phyloP scores from a whole-genome alignment of 2,113 vertebrate species.

The Tamias sibiricus region DNA sequence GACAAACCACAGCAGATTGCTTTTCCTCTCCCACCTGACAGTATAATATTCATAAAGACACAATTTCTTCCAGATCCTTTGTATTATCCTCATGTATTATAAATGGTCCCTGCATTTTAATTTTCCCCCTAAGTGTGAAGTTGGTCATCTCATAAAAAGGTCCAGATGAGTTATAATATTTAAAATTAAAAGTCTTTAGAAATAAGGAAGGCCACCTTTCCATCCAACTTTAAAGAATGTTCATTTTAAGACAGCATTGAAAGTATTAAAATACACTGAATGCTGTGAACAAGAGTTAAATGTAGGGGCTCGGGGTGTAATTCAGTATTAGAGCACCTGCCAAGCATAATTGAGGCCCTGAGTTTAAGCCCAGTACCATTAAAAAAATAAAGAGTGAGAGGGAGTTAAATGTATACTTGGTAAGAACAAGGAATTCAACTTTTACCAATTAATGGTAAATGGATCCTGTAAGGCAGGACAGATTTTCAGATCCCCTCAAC shows the following conservation, averaged over 20 bases:
- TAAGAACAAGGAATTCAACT: constrained; percentile 9
- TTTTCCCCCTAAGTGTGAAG: constrained; percentile 67
- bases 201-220: constrained; percentile 65
- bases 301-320: neutral
- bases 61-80: constrained; percentile 54
- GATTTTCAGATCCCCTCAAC: neutral
- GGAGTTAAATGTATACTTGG: neutral
- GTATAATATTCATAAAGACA: neutral
- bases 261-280: neutral
- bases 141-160: constrained; percentile 69
- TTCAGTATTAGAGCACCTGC: neutral
- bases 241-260: constrained; percentile 66
- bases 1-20: constrained; percentile 55
- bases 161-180: constrained; percentile 67
- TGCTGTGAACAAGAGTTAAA: neutral
- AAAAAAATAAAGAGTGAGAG: neutral
- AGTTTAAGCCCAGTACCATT: neutral
- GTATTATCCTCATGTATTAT: constrained; percentile 50
- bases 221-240: constrained; percentile 70
- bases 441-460: neutral
- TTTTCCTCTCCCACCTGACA: constrained; percentile 64
- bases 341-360: neutral
- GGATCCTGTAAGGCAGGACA: constrained; percentile 27
- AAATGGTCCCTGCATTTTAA: constrained; percentile 73
- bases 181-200: constrained; percentile 56